Conservation (phyloP, 2,797 vertebrate species). For the Pangasius krempfi region DNA sequence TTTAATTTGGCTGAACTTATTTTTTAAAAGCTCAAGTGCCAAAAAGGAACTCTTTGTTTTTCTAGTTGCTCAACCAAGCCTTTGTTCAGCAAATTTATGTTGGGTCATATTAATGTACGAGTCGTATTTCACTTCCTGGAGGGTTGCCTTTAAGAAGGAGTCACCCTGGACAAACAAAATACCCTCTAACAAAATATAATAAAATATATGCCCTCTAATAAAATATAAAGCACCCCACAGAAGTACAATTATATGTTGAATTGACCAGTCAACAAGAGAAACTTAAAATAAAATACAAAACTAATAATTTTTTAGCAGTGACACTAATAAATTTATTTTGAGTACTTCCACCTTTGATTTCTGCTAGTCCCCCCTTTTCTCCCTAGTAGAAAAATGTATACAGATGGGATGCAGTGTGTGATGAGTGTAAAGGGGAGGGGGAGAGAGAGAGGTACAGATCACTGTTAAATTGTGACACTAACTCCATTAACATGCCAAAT, state of each 20-base stretch:
- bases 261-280: too few relatives aligned
- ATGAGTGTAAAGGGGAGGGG: not conserved
- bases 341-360: not conserved
- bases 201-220: not conserved
- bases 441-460: not conserved
- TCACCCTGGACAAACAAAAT: not conserved
- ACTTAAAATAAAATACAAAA: not conserved
- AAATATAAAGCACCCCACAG: too few relatives aligned
- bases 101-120: too few relatives aligned
- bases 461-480: not conserved
- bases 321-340: not conserved
- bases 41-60: constrained; percentile 6
- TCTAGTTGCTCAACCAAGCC: not conserved
- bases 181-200: not conserved
- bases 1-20: constrained; percentile 46
- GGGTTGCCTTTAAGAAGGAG: not conserved
- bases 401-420: not conserved
- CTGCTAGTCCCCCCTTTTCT: too few relatives aligned
- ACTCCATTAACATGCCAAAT: not conserved
- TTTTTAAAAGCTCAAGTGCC: not conserved
- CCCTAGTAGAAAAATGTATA: too few relatives aligned
- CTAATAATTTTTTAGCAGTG: not conserved
- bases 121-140: not conserved
- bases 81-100: not conserved
- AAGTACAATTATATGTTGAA: not conserved